Conservation (phyloP, 2,797 vertebrate species). For the Sylvilagus floridanus region DNA sequence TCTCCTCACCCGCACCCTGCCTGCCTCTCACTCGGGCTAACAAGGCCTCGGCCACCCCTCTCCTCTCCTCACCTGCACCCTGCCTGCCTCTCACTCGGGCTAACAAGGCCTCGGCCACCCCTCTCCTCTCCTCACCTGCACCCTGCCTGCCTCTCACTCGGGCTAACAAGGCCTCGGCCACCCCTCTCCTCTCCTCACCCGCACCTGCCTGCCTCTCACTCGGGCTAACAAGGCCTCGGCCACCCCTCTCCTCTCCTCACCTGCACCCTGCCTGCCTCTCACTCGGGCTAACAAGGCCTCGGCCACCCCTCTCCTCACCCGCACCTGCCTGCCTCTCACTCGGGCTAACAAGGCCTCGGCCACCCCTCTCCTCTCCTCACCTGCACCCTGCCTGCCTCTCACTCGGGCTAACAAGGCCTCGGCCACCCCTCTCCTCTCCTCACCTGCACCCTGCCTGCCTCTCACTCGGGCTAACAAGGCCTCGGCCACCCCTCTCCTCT, state of each 20-base stretch:
- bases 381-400: neutral
- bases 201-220: neutral
- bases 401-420: fast-evolving
- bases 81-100: neutral
- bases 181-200: neutral
- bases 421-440: neutral
- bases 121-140: neutral
- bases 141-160: fast-evolving
- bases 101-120: fast-evolving
- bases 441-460: neutral
- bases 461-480: fast-evolving
- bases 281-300: fast-evolving
- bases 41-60: fast-evolving
- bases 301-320: neutral
- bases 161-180: fast-evolving
- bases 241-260: neutral
- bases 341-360: fast-evolving
- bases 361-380: neutral
- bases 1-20: neutral
- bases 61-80: neutral
- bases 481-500: neutral
- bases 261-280: neutral
- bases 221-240: fast-evolving
- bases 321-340: neutral
- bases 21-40: fast-evolving